phyloP scores from a whole-genome alignment of 2,797 vertebrate species.

The Scarus forsteni region DNA sequence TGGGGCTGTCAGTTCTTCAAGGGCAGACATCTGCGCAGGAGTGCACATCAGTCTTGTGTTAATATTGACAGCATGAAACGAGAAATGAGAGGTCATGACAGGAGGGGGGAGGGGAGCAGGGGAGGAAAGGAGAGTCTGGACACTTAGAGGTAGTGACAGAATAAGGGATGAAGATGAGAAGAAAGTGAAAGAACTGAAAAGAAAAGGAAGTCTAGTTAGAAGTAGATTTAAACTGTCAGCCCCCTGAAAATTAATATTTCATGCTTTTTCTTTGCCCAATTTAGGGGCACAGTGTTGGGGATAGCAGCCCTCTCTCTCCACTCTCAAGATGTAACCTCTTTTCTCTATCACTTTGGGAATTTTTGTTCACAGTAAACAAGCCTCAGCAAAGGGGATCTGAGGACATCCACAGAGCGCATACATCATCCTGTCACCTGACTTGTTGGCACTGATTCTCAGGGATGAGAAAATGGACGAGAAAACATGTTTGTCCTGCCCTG shows the following conservation, averaged over 20 bases:
- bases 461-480: constrained; percentile 54
- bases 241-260: constrained; percentile 20
- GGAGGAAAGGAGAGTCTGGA: constrained; percentile 32
- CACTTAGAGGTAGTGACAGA: constrained; percentile 30
- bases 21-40: constrained; percentile 53
- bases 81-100: constrained; percentile 55
- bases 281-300: constrained; percentile 6
- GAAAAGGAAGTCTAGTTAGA: constrained; percentile 14
- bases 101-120: constrained; percentile 12
- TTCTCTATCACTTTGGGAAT: constrained; percentile 43
- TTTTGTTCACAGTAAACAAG: constrained; percentile 59
- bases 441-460: constrained; percentile 62
- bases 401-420: constrained; percentile 59
- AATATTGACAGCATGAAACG: constrained; percentile 70
- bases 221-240: constrained; percentile 25
- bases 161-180: constrained; percentile 22
- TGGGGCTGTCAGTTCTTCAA: constrained; percentile 50
- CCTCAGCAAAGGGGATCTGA: constrained; percentile 57
- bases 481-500: constrained; percentile 44
- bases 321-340: constrained; percentile 37
- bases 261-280: constrained; percentile 13
- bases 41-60: constrained; percentile 51
- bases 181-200: constrained; percentile 5
- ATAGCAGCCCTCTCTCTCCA: constrained; percentile 3
- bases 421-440: constrained; percentile 72